Conservation (phyloP, 2,888 invertebrate genomes). For the Tetheella fluctuosa region DNA sequence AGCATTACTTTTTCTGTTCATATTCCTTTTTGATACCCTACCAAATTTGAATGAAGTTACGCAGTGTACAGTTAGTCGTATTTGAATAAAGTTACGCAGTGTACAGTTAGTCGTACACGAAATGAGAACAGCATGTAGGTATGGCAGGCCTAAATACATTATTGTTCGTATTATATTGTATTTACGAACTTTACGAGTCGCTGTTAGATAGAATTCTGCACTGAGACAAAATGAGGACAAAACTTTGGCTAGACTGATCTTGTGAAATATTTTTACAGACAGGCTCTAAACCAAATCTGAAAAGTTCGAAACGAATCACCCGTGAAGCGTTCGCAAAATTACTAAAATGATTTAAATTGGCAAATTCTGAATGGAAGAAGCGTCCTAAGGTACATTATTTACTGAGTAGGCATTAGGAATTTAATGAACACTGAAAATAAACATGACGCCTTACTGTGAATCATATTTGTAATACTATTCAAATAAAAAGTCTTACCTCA, state of each 20-base stretch:
- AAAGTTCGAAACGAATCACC: too few relatives aligned
- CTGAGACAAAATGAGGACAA: neutral
- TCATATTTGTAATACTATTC: too few relatives aligned
- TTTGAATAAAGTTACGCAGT: too few relatives aligned
- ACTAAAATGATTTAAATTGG: neutral
- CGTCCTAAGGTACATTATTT: neutral
- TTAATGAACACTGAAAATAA: neutral
- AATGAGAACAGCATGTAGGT: too few relatives aligned
- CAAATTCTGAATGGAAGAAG: neutral
- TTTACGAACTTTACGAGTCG: neutral
- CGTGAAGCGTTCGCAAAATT: neutral
- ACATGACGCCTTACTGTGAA: too few relatives aligned
- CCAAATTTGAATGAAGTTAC: too few relatives aligned
- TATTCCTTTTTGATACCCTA: too few relatives aligned
- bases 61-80: too few relatives aligned
- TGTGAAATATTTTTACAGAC: neutral
- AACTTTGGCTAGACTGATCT: neutral
- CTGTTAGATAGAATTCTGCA: too few relatives aligned
- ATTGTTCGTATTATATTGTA: neutral
- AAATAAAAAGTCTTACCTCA: constrained; percentile 65
- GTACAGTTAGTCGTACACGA: too few relatives aligned
- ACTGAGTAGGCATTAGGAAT: neutral
- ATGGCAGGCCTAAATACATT: too few relatives aligned
- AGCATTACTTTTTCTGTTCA: too few relatives aligned
- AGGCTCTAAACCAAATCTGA: neutral